A percentile compares a stretch with the other conserved stretches of the same genome.
These are phyloP conservation scores for Rhineura floridana DNA, from an alignment of 2,113 vertebrate genomes.

Conservation along the genomic window DNA sequence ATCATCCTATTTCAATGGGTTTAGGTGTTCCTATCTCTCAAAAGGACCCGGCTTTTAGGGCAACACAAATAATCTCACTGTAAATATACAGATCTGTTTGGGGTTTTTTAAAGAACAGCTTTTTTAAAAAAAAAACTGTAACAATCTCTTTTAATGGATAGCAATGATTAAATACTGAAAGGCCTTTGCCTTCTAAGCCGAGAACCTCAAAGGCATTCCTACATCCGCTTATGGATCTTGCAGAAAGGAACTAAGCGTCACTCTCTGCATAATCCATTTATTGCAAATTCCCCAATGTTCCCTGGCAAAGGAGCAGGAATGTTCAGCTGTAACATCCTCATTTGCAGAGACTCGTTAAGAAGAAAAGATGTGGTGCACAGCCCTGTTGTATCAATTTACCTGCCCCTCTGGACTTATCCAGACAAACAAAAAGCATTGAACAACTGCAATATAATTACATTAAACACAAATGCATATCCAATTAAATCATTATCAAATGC, in stretches of 20 bases:
- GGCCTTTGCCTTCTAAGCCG: not conserved
- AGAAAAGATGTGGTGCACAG: not conserved
- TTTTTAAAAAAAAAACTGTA: not conserved
- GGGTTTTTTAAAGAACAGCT: not conserved
- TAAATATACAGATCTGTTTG: not conserved
- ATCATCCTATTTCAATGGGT: not conserved
- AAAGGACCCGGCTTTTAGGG: not conserved
- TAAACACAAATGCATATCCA: conserved; percentile 60
- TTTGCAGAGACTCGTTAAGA: not conserved
- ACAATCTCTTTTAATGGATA: not conserved
- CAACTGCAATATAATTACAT: conserved; percentile 29
- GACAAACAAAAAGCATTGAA: conserved; percentile 30
- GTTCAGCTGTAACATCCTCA: not conserved
- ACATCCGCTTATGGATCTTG: not conserved
- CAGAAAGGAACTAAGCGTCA: not conserved
- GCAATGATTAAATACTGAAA: not conserved
- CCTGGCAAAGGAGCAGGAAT: not conserved
- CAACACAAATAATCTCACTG: not conserved
- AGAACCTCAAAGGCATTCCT: not conserved
- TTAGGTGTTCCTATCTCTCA: not conserved
- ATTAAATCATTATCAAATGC: conserved; percentile 59
- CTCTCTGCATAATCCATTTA: not conserved
- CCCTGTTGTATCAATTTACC: not conserved
- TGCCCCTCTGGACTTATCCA: conserved; percentile 42
- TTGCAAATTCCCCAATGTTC: not conserved